phyloP scores from a whole-genome alignment of 2,113 vertebrate species.

The Rhadina sibilatrix region DNA sequence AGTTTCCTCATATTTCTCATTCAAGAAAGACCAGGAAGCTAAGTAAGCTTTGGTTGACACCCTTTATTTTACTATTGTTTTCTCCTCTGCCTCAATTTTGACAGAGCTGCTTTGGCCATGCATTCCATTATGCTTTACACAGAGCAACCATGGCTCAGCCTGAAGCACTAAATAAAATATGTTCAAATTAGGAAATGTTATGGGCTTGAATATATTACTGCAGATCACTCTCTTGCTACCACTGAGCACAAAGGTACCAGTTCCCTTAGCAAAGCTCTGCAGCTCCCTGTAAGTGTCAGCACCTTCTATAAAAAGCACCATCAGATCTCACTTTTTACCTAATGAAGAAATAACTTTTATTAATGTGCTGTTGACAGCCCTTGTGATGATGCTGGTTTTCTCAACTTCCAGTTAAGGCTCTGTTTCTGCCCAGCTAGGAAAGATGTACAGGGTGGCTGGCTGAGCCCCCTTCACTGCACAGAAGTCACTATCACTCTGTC shows the following conservation, averaged over 20 bases:
- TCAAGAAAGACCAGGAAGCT: constrained; percentile 49
- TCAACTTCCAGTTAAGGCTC: constrained; percentile 59
- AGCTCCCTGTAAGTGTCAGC: constrained; percentile 11
- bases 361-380: constrained; percentile 40
- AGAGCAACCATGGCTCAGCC: constrained; percentile 44
- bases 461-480: neutral
- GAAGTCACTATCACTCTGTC: neutral
- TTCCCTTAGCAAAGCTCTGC: constrained; percentile 20
- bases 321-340: constrained; percentile 44
- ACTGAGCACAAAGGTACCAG: constrained; percentile 53
- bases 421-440: constrained; percentile 38
- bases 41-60: constrained; percentile 41
- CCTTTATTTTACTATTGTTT: constrained; percentile 53
- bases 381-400: neutral
- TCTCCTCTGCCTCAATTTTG: constrained; percentile 23
- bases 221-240: constrained; percentile 34
- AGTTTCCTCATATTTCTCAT: constrained; percentile 59
- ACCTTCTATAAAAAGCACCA: constrained; percentile 55
- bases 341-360: constrained; percentile 58
- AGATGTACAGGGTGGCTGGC: constrained; percentile 3
- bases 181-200: constrained; percentile 62
- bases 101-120: constrained; percentile 11
- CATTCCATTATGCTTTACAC: constrained; percentile 36
- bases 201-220: constrained; percentile 6
- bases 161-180: constrained; percentile 53